Base-by-base conservation (phyloP, 2,888 invertebrate genomes). In the Celastrina argiolus region DNA sequence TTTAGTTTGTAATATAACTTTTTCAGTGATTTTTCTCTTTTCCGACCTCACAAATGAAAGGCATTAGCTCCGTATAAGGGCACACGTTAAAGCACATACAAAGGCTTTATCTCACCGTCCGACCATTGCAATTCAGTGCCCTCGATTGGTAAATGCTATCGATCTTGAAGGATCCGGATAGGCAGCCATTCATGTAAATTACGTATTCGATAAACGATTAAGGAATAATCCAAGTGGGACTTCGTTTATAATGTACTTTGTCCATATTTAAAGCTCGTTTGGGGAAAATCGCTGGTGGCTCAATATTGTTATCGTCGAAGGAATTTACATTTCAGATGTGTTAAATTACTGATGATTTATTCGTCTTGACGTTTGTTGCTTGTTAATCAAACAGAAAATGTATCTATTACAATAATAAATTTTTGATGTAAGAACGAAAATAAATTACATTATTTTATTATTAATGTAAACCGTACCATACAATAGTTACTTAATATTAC, bases 171-270 rank as follows among this genome's bases (percentile, higher is more conserved):
- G 16, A 61, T 61, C 39, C 61, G 61, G 61, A 61, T 61, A 34
- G 61, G 61, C 61, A 61, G 61, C 61, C 61, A 61, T 61, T 61
- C 36, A 39, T 39, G 45, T 45, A 64, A 64, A 64, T 64, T 51
- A 51, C 16, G 42, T 64, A 45, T 51, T 34, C 34, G 45, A 64
- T 51, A 64, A 64, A 31, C 51, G 34, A 51, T 51, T 51, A 64
- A 64, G 64, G 51, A 64, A 16, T 51, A 64, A 64, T 45, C 22
- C 61, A 39, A 18, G 61, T 18, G 61, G 34, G 34, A 59, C 59
- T 59, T 61, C 36, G 36, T 61, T 39, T 6, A 61, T 16, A 59
- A 59, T 18, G 59, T 36, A 59, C 31, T 18, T 31, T 8, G 26
- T 34, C 59, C 59, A 34, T 59, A 34, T 59, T 59, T 34, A 31